Base-by-base conservation (phyloP, 2,888 invertebrate genomes). In the Chrysolina americana region DNA sequence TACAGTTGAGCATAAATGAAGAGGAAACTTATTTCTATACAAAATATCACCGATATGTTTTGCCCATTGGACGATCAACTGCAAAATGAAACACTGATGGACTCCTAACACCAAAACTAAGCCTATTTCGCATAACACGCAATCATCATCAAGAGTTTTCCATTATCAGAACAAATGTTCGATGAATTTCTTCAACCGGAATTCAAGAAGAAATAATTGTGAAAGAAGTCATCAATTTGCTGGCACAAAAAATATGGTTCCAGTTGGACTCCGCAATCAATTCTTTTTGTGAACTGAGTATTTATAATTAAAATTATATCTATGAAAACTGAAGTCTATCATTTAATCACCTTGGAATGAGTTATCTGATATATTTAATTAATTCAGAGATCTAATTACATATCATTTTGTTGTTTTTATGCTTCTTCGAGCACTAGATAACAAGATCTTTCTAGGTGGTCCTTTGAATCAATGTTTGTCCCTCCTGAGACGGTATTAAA, bases 371-470 rank as follows among this genome's bases (percentile, higher is more conserved):
- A 65, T 76, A 79, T 79, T 80, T 80, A 81, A 81, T 81, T 80
- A 77, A 79, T 76, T 76, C 74, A 78, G 79, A 78, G 68, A 74
- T 78, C 80, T 80, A 81, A 81, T 81, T 81, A 81, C 80, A 79
- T 79, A 81, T 81, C 73, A 81, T 81, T 80, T 77, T 72, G 70
- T 70, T 75, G 68, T 73, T 78, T 74, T 70, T 69, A 69, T 56
- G 19, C 56, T 19, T 48, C 47, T 66, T 71, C 56, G 69, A 71
- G 74, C 68, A 66, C 70, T 73, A 79, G 79, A 79, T 79, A 81
- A 80, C 81, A 78, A 81, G 80, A 74, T 70, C 76, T 53, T 71
- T 68, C 77, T 80, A 80, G 82, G 82, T 83, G 82, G 82, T 83
- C 82, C 73, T 65, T 28, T 71, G 69, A 77, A 79, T 81, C 81